A percentile compares a stretch with the other conserved stretches of the same genome.
Conservation (phyloP, 2,888 invertebrate genomes). For the Glyphotaelius pellucidus region DNA sequence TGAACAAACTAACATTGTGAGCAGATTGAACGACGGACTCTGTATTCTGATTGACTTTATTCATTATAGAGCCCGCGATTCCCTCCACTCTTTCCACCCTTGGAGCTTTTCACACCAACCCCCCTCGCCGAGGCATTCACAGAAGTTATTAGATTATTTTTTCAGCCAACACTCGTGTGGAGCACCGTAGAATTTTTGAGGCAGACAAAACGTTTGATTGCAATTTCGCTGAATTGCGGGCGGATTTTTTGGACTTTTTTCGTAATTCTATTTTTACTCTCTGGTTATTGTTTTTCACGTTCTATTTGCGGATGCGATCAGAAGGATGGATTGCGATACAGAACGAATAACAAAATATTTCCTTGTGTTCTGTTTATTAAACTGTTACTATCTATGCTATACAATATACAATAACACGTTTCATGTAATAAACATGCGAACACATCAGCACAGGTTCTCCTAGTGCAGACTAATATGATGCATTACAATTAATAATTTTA, state of each 20-base stretch:
- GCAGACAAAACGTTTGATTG: constrained; percentile 1
- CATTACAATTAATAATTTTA: too few relatives aligned
- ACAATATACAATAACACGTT: too few relatives aligned
- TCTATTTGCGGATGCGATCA: not conserved
- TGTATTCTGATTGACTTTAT: constrained; percentile 45
- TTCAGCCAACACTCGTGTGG: not conserved
- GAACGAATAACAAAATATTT: too few relatives aligned
- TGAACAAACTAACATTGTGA: not conserved
- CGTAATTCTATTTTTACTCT: not conserved
- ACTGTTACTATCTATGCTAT: not conserved
- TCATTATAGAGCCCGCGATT: constrained; percentile 45
- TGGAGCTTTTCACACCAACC: not conserved
- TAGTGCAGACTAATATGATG: too few relatives aligned
- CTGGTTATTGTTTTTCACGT: not conserved
- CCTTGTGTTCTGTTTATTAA: not conserved
- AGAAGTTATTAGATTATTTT: constrained; percentile 30
- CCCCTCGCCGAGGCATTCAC: not conserved
- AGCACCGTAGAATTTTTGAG: constrained; percentile 2
- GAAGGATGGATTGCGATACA: not conserved
- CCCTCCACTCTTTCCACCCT: not conserved
- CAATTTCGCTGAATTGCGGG: not conserved
- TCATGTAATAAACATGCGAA: too few relatives aligned
- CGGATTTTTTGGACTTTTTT: not conserved
- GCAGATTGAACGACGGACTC: not conserved
- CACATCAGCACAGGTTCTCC: too few relatives aligned